Conservation (phyloP, 1,140 invertebrate species). For the Chelonus insularis region DNA sequence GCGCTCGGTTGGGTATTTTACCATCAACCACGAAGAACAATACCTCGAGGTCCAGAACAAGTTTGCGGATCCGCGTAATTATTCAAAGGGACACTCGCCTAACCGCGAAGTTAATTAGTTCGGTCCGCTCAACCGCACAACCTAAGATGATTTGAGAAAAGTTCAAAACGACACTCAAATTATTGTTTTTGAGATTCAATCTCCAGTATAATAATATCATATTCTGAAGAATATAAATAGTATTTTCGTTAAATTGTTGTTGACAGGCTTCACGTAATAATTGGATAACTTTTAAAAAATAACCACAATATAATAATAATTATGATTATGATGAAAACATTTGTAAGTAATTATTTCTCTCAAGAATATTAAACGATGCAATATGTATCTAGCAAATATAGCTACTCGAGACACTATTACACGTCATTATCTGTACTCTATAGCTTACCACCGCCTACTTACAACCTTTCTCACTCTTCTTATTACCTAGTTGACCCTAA, state of each 20-base stretch:
- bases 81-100: conserved; percentile 28
- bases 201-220: neutral
- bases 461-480: conserved; percentile 8
- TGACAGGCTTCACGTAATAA: neutral
- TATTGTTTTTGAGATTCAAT: conserved; percentile 17
- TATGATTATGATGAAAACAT: no score
- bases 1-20: no score
- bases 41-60: neutral
- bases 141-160: conserved; percentile 12
- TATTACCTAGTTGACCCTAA: conserved; percentile 36
- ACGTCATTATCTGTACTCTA: neutral
- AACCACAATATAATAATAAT: no score
- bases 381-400: neutral
- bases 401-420: neutral
- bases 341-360: no score
- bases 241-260: neutral
- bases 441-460: conserved; percentile 4
- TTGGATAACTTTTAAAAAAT: no score
- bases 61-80: conserved; percentile 21
- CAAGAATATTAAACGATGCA: no score
- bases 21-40: conserved; percentile 24
- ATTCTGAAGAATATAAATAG: neutral
- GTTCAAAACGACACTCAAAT: conserved; percentile 20
- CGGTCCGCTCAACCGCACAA: conserved; percentile 23
- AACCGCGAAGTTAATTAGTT: conserved; percentile 32